These are phyloP conservation scores for Eristalis tenax DNA, from an alignment of 2,888 invertebrate genomes.

Conservation along the genomic window DNA sequence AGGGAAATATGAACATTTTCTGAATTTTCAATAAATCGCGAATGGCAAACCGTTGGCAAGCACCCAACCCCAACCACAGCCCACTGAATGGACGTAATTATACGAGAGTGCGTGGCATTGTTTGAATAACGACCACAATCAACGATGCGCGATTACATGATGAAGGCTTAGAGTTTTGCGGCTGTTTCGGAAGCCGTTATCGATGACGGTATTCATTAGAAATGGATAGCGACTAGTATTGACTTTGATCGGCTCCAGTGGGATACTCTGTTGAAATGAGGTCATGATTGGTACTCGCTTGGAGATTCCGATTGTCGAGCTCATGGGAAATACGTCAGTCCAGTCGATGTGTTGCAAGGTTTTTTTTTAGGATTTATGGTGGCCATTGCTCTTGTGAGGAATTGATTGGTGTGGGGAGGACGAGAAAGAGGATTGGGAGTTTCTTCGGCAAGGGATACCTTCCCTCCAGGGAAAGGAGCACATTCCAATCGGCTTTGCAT, in stretches of 20 bases:
- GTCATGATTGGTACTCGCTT: neutral
- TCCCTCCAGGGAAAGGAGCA: neutral
- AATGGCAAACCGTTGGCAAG: neutral
- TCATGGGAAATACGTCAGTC: neutral
- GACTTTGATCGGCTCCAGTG: neutral
- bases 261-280: neutral
- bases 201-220: constrained; percentile 1
- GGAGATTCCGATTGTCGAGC: neutral
- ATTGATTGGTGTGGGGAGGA: neutral
- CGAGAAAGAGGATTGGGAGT: neutral
- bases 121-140: constrained; percentile 36
- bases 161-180: constrained; percentile 10
- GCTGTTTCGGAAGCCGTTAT: neutral
- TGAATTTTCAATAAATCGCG: neutral
- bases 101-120: constrained; percentile 19
- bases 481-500: neutral
- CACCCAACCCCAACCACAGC: neutral
- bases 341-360: neutral
- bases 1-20: neutral
- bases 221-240: neutral
- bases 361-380: neutral
- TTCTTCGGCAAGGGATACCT: neutral
- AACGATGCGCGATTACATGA: constrained; percentile 28
- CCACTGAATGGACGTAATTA: neutral
- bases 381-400: no score